Percentiles rank a stretch among this genome's conserved stretches.
phyloP scores from a whole-genome alignment of 2,797 vertebrate species.

The Rhincodon typus region DNA sequence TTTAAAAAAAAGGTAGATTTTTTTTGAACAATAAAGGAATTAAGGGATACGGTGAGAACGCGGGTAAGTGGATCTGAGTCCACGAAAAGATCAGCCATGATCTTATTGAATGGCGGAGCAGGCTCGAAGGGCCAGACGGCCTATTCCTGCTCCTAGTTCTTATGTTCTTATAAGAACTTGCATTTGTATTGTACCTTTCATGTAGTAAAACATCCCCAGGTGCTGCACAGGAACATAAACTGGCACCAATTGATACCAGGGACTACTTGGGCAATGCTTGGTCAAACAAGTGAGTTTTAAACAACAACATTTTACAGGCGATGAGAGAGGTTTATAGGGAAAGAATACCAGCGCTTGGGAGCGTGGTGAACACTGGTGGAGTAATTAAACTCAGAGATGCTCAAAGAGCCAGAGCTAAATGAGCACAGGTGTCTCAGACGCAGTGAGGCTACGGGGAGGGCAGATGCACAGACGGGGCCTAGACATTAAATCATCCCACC shows the following conservation, averaged over 20 bases:
- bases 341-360: background rate
- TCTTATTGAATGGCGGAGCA: too few relatives aligned
- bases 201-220: too few relatives aligned
- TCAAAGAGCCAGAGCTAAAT: background rate
- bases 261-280: background rate
- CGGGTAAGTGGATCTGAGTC: too few relatives aligned
- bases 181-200: background rate
- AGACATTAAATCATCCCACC: too few relatives aligned
- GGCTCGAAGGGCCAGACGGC: too few relatives aligned
- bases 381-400: background rate
- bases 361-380: background rate
- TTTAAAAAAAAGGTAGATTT: too few relatives aligned
- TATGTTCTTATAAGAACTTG: too few relatives aligned
- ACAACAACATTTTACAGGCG: background rate
- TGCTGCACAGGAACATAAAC: background rate
- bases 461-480: too few relatives aligned
- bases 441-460: background rate
- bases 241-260: background rate
- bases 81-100: too few relatives aligned
- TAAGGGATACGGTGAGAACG: too few relatives aligned
- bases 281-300: background rate
- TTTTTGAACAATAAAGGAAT: too few relatives aligned
- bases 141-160: too few relatives aligned
- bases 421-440: background rate
- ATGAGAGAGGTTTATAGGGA: background rate